Percentiles rank a stretch among this genome's conserved stretches.
phyloP scores from a whole-genome alignment of 1,140 invertebrate genomes.

The Mercenaria mercenaria region DNA sequence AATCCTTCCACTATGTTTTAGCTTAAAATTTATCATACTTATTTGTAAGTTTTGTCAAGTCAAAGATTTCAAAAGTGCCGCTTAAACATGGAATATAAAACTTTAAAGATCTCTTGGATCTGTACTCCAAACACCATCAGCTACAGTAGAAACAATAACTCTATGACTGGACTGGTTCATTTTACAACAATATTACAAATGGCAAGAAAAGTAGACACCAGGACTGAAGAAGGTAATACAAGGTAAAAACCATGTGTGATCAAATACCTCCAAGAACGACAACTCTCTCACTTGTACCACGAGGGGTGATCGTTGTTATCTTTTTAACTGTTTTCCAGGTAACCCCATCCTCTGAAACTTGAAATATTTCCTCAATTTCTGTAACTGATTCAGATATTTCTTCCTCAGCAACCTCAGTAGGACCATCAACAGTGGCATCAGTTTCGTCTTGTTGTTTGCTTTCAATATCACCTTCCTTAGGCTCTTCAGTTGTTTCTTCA shows the following conservation, averaged over 20 bases:
- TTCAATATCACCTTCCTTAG: conserved; percentile 15
- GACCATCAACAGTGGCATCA: conserved; percentile 7
- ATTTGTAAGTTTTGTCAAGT: no score
- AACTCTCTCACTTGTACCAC: conserved; percentile 77
- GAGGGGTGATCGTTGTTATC: conserved; percentile 79
- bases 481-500: not conserved
- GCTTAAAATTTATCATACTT: no score
- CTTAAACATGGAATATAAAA: no score
- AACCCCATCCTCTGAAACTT: conserved; percentile 80
- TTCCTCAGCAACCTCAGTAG: conserved; percentile 61
- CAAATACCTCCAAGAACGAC: conserved; percentile 81
- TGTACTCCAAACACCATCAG: no score
- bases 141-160: no score
- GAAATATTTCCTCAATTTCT: conserved; percentile 82
- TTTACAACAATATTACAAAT: conserved; percentile 37
- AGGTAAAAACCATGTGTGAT: conserved; percentile 5
- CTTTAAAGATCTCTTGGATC: no score
- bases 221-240: not conserved
- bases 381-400: conserved; percentile 75
- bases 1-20: no score
- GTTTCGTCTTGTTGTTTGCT: not conserved
- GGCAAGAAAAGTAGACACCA: not conserved
- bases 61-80: no score
- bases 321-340: conserved; percentile 82
- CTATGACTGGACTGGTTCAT: conserved; percentile 32